These are phyloP conservation scores for Thryonomys swinderianus DNA, from an alignment of 2,113 vertebrate species.

Conservation along the genomic window DNA sequence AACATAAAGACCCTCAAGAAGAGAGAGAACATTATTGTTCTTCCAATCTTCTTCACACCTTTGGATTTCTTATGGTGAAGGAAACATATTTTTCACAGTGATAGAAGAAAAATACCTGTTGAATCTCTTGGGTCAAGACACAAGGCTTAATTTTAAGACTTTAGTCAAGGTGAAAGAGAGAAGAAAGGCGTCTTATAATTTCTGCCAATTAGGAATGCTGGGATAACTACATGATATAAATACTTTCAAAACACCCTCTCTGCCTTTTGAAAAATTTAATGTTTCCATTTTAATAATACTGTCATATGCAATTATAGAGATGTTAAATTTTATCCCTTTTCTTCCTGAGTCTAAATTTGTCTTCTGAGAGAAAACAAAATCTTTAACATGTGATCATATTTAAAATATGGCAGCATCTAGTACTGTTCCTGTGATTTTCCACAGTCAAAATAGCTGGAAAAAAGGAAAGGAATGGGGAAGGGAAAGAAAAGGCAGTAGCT, in stretches of 20 bases:
- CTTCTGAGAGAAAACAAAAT: conserved; percentile 47
- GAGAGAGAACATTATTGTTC: conserved; percentile 48
- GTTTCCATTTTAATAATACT: conserved; percentile 53
- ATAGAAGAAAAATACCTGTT: conserved; percentile 68
- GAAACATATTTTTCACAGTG: conserved; percentile 17
- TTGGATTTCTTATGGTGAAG: conserved; percentile 54
- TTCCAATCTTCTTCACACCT: conserved; percentile 45
- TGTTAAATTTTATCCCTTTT: conserved; percentile 40
- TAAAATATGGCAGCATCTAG: not conserved
- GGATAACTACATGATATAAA: conserved; percentile 58
- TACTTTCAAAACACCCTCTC: not conserved
- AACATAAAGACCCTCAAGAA: conserved; percentile 47
- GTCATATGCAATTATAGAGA: conserved; percentile 62
- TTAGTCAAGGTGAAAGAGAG: conserved; percentile 39
- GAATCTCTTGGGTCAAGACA: conserved; percentile 58
- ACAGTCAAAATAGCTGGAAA: not conserved
- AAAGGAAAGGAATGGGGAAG: not conserved
- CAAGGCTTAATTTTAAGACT: conserved; percentile 67
- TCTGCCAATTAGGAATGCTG: conserved; percentile 65
- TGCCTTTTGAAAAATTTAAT: conserved; percentile 59
- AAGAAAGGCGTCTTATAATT: conserved; percentile 70
- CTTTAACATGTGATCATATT: conserved; percentile 18
- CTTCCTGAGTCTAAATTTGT: conserved; percentile 46
- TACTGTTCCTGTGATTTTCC: conserved; percentile 25
- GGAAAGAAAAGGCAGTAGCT: not conserved